A percentile compares a stretch with the other conserved stretches of the same genome.
These are phyloP conservation scores for Megastigmus dorsalis DNA, from an alignment of 2,888 invertebrate genomes.

Conservation along the genomic window DNA sequence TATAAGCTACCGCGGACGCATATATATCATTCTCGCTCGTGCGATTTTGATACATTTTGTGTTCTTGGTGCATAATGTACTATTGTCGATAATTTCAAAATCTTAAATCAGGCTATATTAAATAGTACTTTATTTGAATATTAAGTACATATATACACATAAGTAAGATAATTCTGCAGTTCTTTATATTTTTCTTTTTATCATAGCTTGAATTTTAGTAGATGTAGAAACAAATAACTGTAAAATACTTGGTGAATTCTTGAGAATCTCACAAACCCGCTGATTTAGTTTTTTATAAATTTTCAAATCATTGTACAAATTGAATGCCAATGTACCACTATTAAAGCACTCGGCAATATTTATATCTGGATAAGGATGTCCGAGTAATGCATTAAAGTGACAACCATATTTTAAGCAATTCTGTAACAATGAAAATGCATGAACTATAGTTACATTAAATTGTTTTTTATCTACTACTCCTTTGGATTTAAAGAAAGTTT, in stretches of 20 bases:
- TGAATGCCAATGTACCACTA: slow-evolving; percentile 85
- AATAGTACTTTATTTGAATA: no score
- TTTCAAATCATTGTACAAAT: slow-evolving; percentile 80
- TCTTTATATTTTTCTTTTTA: slow-evolving; percentile 6
- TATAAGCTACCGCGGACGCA: no score
- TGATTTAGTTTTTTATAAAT: slow-evolving; percentile 75
- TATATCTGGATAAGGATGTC: slow-evolving; percentile 77
- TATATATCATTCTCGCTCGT: no score
- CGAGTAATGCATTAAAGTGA: slow-evolving; percentile 80
- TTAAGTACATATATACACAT: no score
- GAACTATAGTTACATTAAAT: slow-evolving; percentile 78
- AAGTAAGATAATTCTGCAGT: no score
- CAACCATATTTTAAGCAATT: slow-evolving; percentile 78
- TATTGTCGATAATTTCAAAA: no score
- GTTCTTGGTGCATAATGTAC: no score
- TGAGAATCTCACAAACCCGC: slow-evolving; percentile 54
- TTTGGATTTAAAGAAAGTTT: no score
- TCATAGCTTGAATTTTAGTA: slow-evolving; percentile 57
- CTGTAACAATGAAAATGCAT: slow-evolving; percentile 81
- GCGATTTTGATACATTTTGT: no score
- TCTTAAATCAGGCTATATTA: no score
- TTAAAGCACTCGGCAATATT: slow-evolving; percentile 79
- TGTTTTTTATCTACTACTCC: slow-evolving; percentile 75
- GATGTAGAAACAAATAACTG: slow-evolving; percentile 61
- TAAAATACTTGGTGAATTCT: slow-evolving; percentile 67